phyloP scores from a whole-genome alignment of 1,140 invertebrate genomes.

The Eurosta solidaginis region DNA sequence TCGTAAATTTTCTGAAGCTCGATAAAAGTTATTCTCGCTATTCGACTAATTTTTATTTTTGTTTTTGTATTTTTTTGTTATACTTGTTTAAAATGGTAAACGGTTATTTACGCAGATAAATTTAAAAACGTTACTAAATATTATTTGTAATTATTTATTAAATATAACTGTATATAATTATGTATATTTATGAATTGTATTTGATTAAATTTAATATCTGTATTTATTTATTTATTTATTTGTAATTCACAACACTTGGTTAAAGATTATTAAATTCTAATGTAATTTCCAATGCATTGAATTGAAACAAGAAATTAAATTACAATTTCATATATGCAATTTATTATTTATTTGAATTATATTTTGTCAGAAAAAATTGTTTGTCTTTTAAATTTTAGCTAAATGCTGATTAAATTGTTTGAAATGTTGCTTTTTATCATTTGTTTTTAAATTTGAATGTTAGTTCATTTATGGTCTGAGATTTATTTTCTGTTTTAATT shows the following conservation, averaged over 20 bases:
- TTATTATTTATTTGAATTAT: background rate
- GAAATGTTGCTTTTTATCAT: background rate
- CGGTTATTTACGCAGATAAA: background rate
- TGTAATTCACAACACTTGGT: slow-evolving; percentile 15
- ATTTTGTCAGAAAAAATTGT: background rate
- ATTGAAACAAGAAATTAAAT: background rate
- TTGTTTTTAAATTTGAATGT: background rate
- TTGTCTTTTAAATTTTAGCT: background rate
- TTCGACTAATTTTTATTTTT: background rate
- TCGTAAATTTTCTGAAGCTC: background rate
- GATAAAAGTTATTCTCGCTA: background rate
- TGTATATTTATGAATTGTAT: background rate
- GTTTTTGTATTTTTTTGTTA: background rate
- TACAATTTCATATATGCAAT: background rate
- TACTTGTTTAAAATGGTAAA: background rate
- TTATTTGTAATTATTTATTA: background rate
- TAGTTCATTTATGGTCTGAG: background rate
- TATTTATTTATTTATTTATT: background rate
- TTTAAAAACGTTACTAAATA: background rate
- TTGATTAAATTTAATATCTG: background rate
- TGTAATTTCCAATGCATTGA: background rate
- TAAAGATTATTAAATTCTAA: background rate
- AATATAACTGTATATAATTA: too few species aligned
- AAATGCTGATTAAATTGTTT: background rate
- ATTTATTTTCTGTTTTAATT: background rate